Evolutionary conservation across 1,140 invertebrate species (phyloP).

Genomic region (Temnothorax longispinosus): DNA sequence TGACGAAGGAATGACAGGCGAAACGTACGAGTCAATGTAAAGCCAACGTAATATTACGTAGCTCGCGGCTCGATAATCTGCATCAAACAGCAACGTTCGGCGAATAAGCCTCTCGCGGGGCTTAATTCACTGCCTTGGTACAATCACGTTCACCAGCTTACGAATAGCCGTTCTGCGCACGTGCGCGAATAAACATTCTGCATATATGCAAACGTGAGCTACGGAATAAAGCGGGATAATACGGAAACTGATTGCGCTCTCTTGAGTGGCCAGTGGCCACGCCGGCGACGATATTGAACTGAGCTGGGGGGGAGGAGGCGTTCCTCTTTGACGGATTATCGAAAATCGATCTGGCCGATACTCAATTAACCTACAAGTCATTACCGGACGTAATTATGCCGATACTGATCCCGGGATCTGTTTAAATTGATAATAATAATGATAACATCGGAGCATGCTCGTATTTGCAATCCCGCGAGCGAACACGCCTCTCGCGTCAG

Average conservation of each 20-base stretch:
- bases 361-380: slow-evolving; percentile 73
- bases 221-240: slow-evolving; percentile 47
- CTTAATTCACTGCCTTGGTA: slow-evolving; percentile 39
- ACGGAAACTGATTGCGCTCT: slow-evolving; percentile 39
- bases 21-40: background rate
- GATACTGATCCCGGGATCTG: slow-evolving; percentile 69
- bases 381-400: slow-evolving; percentile 68
- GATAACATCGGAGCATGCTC: slow-evolving; percentile 52
- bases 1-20: background rate
- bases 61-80: background rate
- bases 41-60: slow-evolving; percentile 14
- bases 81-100: slow-evolving; percentile 29
- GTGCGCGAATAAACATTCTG: background rate
- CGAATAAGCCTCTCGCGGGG: slow-evolving; percentile 6
- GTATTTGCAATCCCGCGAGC: background rate
- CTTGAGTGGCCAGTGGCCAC: slow-evolving; percentile 42
- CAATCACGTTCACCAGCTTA: slow-evolving; percentile 48
- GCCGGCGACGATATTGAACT: slow-evolving; percentile 42
- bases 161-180: slow-evolving; percentile 8
- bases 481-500: background rate
- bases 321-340: slow-evolving; percentile 73
- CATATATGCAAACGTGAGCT: slow-evolving; percentile 27
- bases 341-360: slow-evolving; percentile 70
- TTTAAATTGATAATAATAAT: slow-evolving; percentile 74
- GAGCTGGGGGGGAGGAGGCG: background rate